phyloP scores from a whole-genome alignment of 2,113 vertebrate species.

The Xenopus borealis region DNA sequence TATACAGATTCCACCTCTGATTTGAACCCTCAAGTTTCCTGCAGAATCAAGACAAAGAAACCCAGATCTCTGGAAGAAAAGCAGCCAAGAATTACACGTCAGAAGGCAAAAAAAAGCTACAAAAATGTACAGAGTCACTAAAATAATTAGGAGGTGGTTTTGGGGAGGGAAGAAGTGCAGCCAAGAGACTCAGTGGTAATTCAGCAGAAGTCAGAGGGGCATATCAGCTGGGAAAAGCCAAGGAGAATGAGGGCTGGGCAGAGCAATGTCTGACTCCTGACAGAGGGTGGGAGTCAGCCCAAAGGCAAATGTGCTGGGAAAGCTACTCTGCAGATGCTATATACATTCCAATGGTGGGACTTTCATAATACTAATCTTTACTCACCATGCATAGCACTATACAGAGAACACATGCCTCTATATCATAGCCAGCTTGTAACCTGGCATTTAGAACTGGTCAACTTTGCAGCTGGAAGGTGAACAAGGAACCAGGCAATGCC shows the following conservation, averaged over 20 bases:
- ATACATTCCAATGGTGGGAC: background rate
- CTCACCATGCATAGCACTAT: too few relatives aligned
- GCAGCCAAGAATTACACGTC: background rate
- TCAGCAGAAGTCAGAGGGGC: too few relatives aligned
- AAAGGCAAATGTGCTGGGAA: background rate
- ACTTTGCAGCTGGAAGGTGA: too few relatives aligned
- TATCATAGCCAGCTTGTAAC: too few relatives aligned
- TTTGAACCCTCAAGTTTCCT: background rate
- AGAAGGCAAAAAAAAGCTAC: background rate
- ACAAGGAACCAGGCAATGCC: too few relatives aligned
- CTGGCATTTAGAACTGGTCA: too few relatives aligned
- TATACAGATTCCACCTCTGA: background rate
- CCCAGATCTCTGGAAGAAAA: background rate
- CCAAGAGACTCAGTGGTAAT: background rate
- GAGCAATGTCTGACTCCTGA: background rate
- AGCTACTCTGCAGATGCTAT: background rate
- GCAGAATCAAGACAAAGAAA: constrained; percentile 14
- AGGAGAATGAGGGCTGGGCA: background rate
- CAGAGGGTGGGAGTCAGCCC: background rate
- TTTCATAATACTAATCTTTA: too few relatives aligned
- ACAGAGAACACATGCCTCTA: too few relatives aligned
- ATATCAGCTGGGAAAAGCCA: background rate
- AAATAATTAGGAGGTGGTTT: too few relatives aligned
- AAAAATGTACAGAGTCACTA: background rate
- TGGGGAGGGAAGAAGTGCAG: background rate